Evolutionary conservation across 2,888 invertebrate genomes (phyloP).

Genomic region (Caenorhabditis sp.): DNA sequence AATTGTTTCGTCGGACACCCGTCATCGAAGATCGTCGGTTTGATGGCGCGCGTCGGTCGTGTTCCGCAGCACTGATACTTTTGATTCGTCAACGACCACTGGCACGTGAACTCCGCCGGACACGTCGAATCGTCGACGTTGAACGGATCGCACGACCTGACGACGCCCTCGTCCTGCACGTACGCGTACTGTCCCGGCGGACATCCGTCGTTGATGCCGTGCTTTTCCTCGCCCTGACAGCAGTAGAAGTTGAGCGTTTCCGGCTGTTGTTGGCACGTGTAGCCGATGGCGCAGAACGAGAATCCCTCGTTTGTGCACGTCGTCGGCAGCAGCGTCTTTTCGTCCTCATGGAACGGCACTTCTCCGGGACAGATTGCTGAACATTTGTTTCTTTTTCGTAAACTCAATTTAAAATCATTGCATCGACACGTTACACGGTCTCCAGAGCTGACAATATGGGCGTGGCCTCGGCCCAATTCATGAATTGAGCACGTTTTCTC

Average conservation of each 20-base stretch:
- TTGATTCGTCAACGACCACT: constrained; percentile 65
- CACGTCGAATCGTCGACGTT: constrained; percentile 44
- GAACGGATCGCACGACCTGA: constrained; percentile 65
- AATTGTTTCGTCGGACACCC: constrained; percentile 66
- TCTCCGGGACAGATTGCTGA: constrained; percentile 68
- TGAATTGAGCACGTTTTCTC: no score
- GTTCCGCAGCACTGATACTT: constrained; percentile 69
- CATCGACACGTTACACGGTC: no score
- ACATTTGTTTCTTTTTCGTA: no score
- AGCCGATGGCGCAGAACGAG: constrained; percentile 67
- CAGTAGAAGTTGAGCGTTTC: constrained; percentile 62
- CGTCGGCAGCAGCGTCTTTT: constrained; percentile 64
- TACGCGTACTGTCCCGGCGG: constrained; percentile 68
- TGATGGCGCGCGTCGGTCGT: constrained; percentile 53
- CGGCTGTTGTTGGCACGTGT: constrained; percentile 66
- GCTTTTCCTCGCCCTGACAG: constrained; percentile 61
- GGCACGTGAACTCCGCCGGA: constrained; percentile 63
- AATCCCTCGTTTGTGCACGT: constrained; percentile 67
- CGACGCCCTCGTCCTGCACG: constrained; percentile 58
- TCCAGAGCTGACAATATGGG: no score
- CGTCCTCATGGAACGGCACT: constrained; percentile 66
- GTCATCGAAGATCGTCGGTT: constrained; percentile 58
- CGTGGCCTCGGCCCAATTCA: no score
- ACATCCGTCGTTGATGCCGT: constrained; percentile 66
- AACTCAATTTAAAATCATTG: no score